Evolutionary conservation across 2,888 invertebrate genomes (phyloP).

Genomic region (Strigamia maritima): DNA sequence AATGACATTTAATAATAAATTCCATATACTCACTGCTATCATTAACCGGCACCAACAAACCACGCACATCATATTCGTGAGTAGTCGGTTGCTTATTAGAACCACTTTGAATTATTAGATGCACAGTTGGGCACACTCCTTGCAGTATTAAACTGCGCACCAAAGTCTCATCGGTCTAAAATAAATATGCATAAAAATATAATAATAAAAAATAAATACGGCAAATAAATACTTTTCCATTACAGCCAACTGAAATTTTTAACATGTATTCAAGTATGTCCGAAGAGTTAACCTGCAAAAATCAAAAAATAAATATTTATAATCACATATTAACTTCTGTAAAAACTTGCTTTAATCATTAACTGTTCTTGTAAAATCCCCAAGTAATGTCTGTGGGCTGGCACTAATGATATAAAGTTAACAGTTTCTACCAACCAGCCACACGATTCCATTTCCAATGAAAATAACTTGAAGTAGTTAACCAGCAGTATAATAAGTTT

Average conservation of each 20-base stretch:
- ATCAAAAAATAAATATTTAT: neutral
- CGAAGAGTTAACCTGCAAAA: neutral
- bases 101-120: neutral
- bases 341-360: neutral
- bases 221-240: neutral
- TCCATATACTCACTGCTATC: neutral
- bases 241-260: neutral
- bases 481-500: neutral
- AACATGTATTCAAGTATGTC: neutral
- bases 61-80: neutral
- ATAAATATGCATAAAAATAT: neutral
- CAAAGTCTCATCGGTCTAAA: neutral
- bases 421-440: neutral
- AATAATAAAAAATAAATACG: neutral
- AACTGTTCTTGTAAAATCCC: neutral
- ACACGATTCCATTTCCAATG: neutral
- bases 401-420: neutral
- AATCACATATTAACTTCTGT: neutral
- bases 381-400: neutral
- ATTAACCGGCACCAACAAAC: neutral
- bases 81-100: neutral
- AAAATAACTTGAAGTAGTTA: neutral
- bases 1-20: neutral
- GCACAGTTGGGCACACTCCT: neutral
- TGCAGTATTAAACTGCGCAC: conserved; percentile 1